Conservation (phyloP, 2,797 vertebrate genomes). For the Ctenochaetus hawaiiensis region DNA sequence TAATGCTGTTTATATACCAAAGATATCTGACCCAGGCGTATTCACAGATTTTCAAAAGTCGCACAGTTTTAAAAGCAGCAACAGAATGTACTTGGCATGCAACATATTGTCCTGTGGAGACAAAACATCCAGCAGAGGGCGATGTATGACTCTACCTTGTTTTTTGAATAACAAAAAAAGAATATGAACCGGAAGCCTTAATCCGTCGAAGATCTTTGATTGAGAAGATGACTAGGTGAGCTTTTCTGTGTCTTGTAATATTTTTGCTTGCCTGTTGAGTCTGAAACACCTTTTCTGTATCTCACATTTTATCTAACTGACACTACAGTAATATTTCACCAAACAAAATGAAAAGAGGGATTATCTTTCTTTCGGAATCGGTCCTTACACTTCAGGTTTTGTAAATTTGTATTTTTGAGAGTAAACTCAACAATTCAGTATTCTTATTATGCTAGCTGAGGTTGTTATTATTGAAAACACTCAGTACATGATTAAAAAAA, state of each 20-base stretch:
- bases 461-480: neutral
- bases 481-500: neutral
- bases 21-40: neutral
- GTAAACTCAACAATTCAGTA: neutral
- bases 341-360: too few species aligned
- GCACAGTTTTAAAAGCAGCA: neutral
- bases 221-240: neutral
- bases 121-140: conserved; percentile 9
- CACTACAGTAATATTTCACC: too few species aligned
- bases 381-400: too few species aligned
- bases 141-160: neutral
- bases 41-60: neutral
- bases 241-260: too few species aligned
- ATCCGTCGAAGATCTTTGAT: conserved; percentile 36
- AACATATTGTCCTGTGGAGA: too few species aligned
- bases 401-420: neutral
- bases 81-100: neutral
- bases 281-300: too few species aligned
- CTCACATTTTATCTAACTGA: too few species aligned
- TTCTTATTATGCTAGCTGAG: neutral
- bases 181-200: conserved; percentile 60
- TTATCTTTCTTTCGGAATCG: too few species aligned
- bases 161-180: conserved; percentile 26
- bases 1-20: neutral
- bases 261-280: too few species aligned